Conservation (phyloP, 2,113 vertebrate genomes). For the Agelaius tricolor region DNA sequence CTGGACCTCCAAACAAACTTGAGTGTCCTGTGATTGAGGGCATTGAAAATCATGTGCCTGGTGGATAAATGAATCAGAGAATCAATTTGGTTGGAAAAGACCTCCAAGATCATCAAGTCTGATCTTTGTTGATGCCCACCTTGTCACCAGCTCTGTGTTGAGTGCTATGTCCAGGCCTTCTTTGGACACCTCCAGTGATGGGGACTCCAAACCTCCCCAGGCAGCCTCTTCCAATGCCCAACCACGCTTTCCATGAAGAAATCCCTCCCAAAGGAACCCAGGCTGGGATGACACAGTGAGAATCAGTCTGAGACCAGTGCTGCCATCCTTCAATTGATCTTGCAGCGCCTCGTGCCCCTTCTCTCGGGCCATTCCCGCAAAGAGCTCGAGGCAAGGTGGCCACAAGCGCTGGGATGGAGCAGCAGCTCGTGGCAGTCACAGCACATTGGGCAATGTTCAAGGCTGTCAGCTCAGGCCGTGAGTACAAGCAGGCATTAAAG, state of each 20-base stretch:
- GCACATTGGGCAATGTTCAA: constrained; percentile 20
- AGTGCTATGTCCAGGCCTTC: rapidly evolving
- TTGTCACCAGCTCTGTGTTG: not conserved
- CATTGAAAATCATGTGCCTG: not conserved
- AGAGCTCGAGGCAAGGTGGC: rapidly evolving
- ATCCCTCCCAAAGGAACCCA: too few relatives aligned
- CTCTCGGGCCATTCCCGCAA: rapidly evolving
- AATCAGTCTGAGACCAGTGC: not conserved
- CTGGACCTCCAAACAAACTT: not conserved
- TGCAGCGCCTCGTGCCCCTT: rapidly evolving
- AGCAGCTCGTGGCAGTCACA: not conserved
- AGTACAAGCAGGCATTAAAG: not conserved
- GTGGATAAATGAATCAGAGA: not conserved
- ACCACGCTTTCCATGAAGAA: not conserved
- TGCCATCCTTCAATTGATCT: not conserved
- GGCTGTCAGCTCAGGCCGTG: not conserved
- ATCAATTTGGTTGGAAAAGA: not conserved
- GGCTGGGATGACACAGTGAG: not conserved
- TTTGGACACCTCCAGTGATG: not conserved
- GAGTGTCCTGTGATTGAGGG: rapidly evolving
- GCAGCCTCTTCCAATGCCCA: not conserved
- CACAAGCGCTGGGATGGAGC: rapidly evolving
- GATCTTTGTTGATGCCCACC: too few relatives aligned
- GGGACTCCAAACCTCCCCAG: not conserved
- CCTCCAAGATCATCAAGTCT: not conserved